These are phyloP conservation scores for Drosophila anomelani DNA, from an alignment of 2,888 invertebrate species.

Conservation along the genomic window DNA sequence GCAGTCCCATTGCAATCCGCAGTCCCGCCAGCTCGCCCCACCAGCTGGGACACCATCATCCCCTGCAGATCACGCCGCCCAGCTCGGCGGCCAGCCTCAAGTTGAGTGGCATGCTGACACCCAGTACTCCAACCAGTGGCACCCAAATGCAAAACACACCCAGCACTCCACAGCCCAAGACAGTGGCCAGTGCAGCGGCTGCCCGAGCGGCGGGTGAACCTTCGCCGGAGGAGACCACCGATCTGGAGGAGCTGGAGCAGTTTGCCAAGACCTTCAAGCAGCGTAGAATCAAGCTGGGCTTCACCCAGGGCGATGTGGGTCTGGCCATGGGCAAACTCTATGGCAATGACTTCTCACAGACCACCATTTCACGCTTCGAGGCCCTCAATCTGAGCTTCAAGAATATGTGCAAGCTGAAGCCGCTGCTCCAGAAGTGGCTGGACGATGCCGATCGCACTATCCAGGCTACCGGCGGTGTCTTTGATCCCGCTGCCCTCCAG, in stretches of 20 bases:
- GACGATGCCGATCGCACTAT: conserved; percentile 96
- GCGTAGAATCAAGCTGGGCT: conserved; percentile 98
- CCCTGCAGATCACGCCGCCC: conserved; percentile 84
- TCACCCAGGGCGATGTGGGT: conserved; percentile 99
- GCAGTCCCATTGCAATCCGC: conserved; percentile 79
- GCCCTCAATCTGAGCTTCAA: conserved; percentile 99
- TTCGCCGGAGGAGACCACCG: conserved; percentile 96
- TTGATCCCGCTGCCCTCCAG: conserved; percentile 86
- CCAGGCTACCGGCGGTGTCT: conserved; percentile 88
- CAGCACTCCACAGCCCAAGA: conserved; percentile 85
- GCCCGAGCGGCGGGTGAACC: conserved; percentile 90
- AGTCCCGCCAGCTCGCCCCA: conserved; percentile 83
- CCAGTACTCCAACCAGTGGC: conserved; percentile 86
- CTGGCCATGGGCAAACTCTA: conserved; percentile 99
- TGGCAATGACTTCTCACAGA: conserved; percentile 99
- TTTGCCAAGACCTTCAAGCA: conserved; percentile 99
- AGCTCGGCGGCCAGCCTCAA: conserved; percentile 84
- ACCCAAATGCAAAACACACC: conserved; percentile 81
- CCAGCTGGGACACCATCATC: conserved; percentile 59
- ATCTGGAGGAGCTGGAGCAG: conserved; percentile 98
- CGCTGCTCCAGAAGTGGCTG: conserved; percentile 98
- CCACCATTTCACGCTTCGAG: conserved; percentile 99
- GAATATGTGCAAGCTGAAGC: conserved; percentile 99
- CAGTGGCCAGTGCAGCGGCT: conserved; percentile 84
- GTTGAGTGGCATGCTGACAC: conserved; percentile 86